Conservation (phyloP, 1,140 invertebrate species). For the Apis cerana region DNA sequence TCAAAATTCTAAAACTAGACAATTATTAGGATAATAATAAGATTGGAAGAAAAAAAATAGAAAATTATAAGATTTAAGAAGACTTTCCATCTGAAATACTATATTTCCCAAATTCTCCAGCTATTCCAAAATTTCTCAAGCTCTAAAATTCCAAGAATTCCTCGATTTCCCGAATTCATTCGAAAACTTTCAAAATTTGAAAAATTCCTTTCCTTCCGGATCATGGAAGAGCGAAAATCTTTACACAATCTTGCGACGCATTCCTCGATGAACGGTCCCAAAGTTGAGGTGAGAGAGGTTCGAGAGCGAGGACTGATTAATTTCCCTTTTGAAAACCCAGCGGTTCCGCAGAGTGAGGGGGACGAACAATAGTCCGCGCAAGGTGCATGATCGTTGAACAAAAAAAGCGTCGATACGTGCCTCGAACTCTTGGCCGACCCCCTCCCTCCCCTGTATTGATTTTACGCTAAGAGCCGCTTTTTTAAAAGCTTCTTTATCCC, state of each 20-base stretch:
- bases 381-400: conserved; percentile 8
- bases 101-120: not conserved
- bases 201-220: no score
- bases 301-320: not conserved
- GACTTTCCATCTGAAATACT: not conserved
- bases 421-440: conserved; percentile 26
- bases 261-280: not conserved
- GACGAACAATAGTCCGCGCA: conserved; percentile 7
- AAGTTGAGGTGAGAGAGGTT: not conserved
- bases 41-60: not conserved
- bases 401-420: conserved; percentile 38
- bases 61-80: not conserved
- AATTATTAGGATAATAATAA: not conserved
- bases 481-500: conserved; percentile 39
- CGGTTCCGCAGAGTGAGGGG: not conserved
- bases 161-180: no score
- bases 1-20: not conserved
- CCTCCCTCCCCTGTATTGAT: conserved; percentile 29
- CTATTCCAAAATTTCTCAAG: no score
- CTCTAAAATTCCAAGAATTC: no score
- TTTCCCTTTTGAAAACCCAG: not conserved
- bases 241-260: no score
- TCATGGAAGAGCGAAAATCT: no score
- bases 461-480: conserved; percentile 30
- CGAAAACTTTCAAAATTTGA: no score